Base-by-base conservation (phyloP, 2,113 vertebrate species). In the Ciconia maguari region DNA sequence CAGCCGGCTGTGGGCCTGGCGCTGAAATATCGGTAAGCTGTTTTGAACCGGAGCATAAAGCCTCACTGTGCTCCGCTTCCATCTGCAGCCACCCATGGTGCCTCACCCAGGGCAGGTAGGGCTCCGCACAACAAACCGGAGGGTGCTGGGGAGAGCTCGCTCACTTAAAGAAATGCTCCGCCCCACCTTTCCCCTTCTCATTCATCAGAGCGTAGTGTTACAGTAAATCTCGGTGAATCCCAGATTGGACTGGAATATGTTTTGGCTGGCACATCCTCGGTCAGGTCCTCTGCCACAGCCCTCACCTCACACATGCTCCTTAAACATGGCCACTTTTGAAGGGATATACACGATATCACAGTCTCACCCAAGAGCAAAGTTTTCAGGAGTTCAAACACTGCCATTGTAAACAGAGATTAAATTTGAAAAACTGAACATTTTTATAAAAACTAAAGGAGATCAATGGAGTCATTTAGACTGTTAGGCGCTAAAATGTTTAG, bases 321-420 rank as follows among this genome's bases (percentile, higher is more conserved):
- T 52, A 79, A 91, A 78, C 0, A 18, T 11, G 13, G 64, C 22
- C 24, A 2, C 91, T 85, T 84, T 75, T 89, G 75, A 85, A 69
- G 74, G 30, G 41, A 13, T 66, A 13, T 69, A 60, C 61, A 61
- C 52, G 49, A 46, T 58, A 72, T 89, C 1, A 0, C 66, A 20
- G 54, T 83, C 84, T 94, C 70, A 44, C 84, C 91, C 81, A 91
- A 87, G 81, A 75, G 70, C 87, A 77, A 87, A 79, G 87, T 92
- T 87, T 89, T 82, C 83, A 76, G 87, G 83, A 82, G 87, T 93
- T 93, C 62, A 79, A 89, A 60, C 36, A 9, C 41, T 85, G 81
- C 74, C 70, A 65, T 61, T 89, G 57, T 87, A 96, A 96, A 96
- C 70, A 93, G 36, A 85, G 69, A 82, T 85, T 91, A 85, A 78